Evolutionary conservation across 2,888 invertebrate genomes (phyloP), one percentile per base, ranked within the genome.

Genomic region (Drosophila anceps): DNA sequence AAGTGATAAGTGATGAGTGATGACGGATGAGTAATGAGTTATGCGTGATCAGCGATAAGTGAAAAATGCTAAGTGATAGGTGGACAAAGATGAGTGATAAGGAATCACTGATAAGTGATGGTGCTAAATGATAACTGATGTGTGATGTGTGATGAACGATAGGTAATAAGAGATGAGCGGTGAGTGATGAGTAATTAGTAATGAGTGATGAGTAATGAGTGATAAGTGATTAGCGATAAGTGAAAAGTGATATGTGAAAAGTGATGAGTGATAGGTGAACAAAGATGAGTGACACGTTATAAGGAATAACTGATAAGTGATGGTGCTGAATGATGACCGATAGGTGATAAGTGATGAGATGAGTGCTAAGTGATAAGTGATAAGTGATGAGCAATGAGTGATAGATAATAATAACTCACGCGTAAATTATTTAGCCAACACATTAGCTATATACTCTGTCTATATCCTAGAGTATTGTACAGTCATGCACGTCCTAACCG

Each of bases 401-500:
- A 41, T 41, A 10, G 9, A 1, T 10, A 4, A 20, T 20, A 20
- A 37, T 12, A 37, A 15, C 37, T 37, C 35, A 13, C 4, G 4
- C 2, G 24, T 24, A 4, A 24, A 24, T 24, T 24, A 24, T 24
- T 24, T 24, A 24, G 24, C 6, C 6, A 13, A 1, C 37, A 15
- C 39, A 2, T 39, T n/a, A n/a, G 8, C 8, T 13, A 37, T 39
- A n/a, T n/a, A 18, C n/a, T 41, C 18, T 37, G 4, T 15, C 7
- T 37, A n/a, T 15, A 15, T 8, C 0, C 33, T 15, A 65, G 63
- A 65, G 66, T 51, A 64, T 66, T 9, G 4, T 7, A 12, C n/a
- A 44, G 65, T 51, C 13, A 31, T 29, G 35, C 12, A 35, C 10
- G 20, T 2, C 9, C 10, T 9, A 13, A 27, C 6, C 15, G 5